phyloP scores from a whole-genome alignment of 2,797 vertebrate species.

The Cuculus canorus region DNA sequence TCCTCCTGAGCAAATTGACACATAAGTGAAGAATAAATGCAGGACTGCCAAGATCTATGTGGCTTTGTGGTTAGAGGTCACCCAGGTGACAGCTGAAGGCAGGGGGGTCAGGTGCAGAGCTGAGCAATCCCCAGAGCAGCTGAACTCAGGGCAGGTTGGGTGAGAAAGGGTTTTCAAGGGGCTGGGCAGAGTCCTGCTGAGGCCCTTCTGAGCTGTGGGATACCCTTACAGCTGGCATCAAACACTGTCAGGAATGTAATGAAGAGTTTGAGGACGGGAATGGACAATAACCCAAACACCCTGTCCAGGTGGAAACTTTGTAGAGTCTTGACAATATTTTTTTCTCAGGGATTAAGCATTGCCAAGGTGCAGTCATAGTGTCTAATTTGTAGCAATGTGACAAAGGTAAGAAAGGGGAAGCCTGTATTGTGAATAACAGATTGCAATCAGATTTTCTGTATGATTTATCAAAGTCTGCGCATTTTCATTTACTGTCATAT shows the following conservation, averaged over 20 bases:
- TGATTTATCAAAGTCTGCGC: not conserved
- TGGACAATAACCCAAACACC: not conserved
- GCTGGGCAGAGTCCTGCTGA: fast-evolving
- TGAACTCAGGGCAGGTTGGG: not conserved
- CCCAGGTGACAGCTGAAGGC: not conserved
- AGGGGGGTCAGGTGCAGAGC: not conserved
- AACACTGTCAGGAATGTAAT: not conserved
- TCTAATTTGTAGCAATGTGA: not conserved
- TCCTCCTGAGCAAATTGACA: not conserved
- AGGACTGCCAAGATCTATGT: not conserved
- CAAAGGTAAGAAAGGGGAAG: not conserved
- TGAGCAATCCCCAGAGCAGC: not conserved
- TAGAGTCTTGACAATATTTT: not conserved
- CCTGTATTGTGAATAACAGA: not conserved
- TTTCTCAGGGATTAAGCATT: not conserved
- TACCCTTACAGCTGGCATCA: fast-evolving
- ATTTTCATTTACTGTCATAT: not conserved
- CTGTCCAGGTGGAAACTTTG: not conserved
- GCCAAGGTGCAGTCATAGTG: not conserved
- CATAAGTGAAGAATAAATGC: not conserved
- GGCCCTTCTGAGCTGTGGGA: not conserved
- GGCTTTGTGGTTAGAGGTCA: not conserved
- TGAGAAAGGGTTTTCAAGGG: not conserved
- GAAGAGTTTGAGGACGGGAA: not conserved
- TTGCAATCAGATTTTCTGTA: not conserved